Base-by-base conservation (phyloP, 2,113 vertebrate genomes). In the Oplegnathus fasciatus region DNA sequence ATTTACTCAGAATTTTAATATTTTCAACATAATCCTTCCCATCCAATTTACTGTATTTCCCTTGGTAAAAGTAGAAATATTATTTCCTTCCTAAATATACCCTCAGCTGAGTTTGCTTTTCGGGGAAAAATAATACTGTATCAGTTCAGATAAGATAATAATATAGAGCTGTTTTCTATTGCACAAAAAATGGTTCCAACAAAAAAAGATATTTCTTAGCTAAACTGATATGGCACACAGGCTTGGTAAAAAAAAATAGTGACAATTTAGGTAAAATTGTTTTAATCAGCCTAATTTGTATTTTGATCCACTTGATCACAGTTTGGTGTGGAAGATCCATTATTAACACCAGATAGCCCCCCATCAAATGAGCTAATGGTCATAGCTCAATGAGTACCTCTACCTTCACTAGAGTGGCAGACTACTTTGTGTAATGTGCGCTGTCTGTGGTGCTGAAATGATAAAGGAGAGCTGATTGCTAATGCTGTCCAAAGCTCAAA, bases 1-100 rank as follows among this genome's bases (percentile, higher is more conserved):
- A 84, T 82, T 78, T 84, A 28, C 64, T 20, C 60, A 7, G n/a
- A 57, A 81, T 83, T 75, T 40, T 58, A 52, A 74, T 66, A 75
- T 78, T 78, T 84, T 57, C 28, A 78, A 42, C 42, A 71, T 58
- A 85, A 76, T 75, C 60, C 78, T 54, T 71, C 8, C 71, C 82
- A 85, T 80, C 54, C 70, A 79, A 72, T 79, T 78, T 44, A 26
- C 9, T 82, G 15, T 55, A 55, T 81, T 48, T 71, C 44, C 55
- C 64, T 37, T 58, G 34, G 62, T 74, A 32, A 60, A 84, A 57
- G 54, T 10, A 22, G 50, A 86, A 40, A 9, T 28, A 70, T 71
- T 74, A 1, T 44, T 82, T 37, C 1, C 74, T 15, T 54, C 5
- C 24, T 24, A 50, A 62, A 62, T 62, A 46, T 60, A 48, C 34